A percentile compares a stretch with the other conserved stretches of the same genome.
phyloP scores from a whole-genome alignment of 2,113 vertebrate species.

The Brachyhypopomus gauderio region DNA sequence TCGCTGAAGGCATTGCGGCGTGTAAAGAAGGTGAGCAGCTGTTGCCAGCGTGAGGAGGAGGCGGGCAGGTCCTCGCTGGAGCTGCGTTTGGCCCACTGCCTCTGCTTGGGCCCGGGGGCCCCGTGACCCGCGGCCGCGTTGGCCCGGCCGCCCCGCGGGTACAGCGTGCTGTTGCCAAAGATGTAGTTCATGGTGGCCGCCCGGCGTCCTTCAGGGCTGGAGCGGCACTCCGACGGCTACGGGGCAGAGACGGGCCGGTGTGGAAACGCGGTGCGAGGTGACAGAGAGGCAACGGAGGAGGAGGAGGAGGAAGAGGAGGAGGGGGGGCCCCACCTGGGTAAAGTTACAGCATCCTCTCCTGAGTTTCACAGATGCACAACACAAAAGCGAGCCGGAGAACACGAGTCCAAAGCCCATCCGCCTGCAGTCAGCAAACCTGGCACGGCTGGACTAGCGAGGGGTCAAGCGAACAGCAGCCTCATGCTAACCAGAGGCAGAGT shows the following conservation, averaged over 20 bases:
- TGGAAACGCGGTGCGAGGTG: conserved; percentile 12
- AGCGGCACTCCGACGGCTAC: conserved; percentile 69
- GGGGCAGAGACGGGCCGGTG: conserved; percentile 57
- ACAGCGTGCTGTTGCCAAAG: conserved; percentile 96
- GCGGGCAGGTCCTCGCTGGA: conserved; percentile 86
- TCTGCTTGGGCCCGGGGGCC: conserved; percentile 82
- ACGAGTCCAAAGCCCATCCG: conserved; percentile 34
- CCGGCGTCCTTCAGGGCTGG: conserved; percentile 13
- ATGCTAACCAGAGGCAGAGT: conserved; percentile 33
- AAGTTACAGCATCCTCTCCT: conserved; percentile 77
- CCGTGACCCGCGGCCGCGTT: conserved; percentile 80
- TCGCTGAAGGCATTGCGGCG: conserved; percentile 91
- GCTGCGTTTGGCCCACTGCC: conserved; percentile 87
- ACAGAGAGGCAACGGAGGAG: conserved; percentile 11
- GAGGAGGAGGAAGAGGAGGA: conserved; percentile 20
- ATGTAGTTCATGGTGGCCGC: conserved; percentile 95
- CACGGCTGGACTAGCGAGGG: conserved; percentile 18
- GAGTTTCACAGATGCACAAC: conserved; percentile 26
- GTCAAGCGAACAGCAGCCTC: conserved; percentile 30
- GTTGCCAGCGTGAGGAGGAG: conserved; percentile 92
- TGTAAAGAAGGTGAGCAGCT: conserved; percentile 92
- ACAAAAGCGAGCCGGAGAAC: neutral
- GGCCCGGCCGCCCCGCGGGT: conserved; percentile 86
- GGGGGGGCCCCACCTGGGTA: conserved; percentile 47
- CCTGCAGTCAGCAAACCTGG: neutral